phyloP scores from a whole-genome alignment of 2,113 vertebrate species.

The Albula glossodonta region DNA sequence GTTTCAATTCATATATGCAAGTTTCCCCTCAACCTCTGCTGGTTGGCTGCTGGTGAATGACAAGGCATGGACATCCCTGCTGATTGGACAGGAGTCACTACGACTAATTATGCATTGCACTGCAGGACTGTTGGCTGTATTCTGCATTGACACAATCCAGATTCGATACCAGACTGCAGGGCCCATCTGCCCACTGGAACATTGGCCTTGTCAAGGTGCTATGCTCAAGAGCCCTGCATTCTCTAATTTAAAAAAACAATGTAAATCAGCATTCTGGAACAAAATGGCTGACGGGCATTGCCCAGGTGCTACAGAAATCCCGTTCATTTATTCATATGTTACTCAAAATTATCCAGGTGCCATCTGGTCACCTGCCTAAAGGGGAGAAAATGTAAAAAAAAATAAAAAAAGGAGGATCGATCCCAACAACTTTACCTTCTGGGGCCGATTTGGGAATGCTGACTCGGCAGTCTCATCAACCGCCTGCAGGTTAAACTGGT shows the following conservation, averaged over 20 bases:
- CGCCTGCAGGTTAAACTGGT: not conserved
- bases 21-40: not conserved
- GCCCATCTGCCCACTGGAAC: too few species aligned
- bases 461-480: not conserved
- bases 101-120: too few species aligned
- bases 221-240: too few species aligned
- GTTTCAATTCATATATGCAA: too few species aligned
- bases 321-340: not conserved
- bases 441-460: not conserved
- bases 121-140: too few species aligned
- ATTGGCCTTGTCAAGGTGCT: too few species aligned
- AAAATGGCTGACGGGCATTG: not conserved
- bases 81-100: too few species aligned
- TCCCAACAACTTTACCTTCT: not conserved
- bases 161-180: too few species aligned
- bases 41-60: too few species aligned
- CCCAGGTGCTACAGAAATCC: not conserved
- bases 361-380: constrained; percentile 6
- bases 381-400: not conserved
- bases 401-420: not conserved
- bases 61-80: too few species aligned
- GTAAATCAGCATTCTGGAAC: not conserved
- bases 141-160: too few species aligned
- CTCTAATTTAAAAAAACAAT: too few species aligned
- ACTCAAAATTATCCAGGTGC: not conserved